Evolutionary conservation across 2,113 vertebrate species (phyloP).

Genomic region (Xiphophorus couchianus): DNA sequence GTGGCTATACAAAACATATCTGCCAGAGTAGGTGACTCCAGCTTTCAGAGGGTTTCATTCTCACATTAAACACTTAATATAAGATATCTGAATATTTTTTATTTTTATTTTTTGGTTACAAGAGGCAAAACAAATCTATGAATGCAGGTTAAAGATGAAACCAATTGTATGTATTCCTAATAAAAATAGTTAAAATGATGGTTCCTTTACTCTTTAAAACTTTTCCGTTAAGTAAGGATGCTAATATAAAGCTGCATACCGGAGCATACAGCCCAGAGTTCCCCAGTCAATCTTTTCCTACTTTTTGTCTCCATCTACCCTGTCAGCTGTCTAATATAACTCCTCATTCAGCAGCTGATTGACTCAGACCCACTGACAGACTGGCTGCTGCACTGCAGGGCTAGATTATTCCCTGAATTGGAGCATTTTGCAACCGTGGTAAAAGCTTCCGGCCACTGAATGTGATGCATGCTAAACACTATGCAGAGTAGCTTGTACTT

Average conservation of each 20-base stretch:
- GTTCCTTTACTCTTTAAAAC: not conserved
- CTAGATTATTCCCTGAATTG: conserved; percentile 52
- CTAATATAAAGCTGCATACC: not conserved
- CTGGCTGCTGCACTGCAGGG: conserved; percentile 1
- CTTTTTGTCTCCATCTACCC: not conserved
- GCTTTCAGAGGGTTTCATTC: too few relatives aligned
- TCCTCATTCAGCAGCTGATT: conserved; percentile 31
- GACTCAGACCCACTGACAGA: conserved; percentile 29
- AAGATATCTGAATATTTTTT: not conserved
- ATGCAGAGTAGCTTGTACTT: conserved; percentile 33
- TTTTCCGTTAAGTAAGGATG: not conserved
- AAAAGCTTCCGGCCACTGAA: conserved; percentile 20
- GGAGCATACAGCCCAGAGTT: not conserved
- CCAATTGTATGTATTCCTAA: not conserved
- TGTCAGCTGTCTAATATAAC: conserved; percentile 9
- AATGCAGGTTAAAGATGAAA: not conserved
- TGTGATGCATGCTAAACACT: conserved; percentile 58
- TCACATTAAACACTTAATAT: not conserved
- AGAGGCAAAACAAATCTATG: not conserved
- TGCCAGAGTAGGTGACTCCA: too few relatives aligned
- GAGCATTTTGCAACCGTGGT: conserved; percentile 33
- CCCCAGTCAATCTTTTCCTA: not conserved
- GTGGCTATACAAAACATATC: too few relatives aligned
- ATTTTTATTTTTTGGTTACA: not conserved
- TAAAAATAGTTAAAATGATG: not conserved